A percentile compares a stretch with the other conserved stretches of the same genome.
Evolutionary conservation across 2,797 vertebrate species (phyloP).

Genomic region (Lepus oiostolus): DNA sequence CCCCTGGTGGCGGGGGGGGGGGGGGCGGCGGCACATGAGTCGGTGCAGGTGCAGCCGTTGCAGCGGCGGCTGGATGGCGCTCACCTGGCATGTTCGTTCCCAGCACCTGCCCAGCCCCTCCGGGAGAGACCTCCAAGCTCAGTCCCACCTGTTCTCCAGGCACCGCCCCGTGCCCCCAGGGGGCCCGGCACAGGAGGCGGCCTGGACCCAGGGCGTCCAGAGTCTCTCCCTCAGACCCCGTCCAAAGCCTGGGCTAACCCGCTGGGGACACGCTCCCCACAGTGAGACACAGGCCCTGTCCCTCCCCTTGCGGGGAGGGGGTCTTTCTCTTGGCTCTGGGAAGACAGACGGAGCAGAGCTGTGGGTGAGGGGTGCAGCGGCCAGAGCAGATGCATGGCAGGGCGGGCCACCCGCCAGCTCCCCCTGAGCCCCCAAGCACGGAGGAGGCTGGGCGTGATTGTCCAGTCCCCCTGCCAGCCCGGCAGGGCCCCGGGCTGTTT

Average conservation of each 20-base stretch:
- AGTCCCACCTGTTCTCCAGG: not conserved
- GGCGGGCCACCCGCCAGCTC: not conserved
- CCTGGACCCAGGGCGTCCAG: not conserved
- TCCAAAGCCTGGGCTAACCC: not conserved
- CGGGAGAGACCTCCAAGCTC: fast-evolving
- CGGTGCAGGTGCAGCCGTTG: no score
- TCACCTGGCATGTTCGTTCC: no score
- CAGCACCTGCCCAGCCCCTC: no score
- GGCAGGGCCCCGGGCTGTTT: not conserved
- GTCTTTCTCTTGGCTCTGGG: not conserved
- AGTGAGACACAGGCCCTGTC: not conserved
- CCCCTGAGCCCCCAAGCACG: not conserved
- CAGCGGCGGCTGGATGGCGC: no score
- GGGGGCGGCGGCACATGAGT: no score
- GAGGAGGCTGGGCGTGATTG: not conserved
- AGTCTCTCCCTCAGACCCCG: not conserved
- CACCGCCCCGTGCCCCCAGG: not conserved
- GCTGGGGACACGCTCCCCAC: not conserved
- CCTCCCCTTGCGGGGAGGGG: no score
- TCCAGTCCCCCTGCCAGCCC: no score
- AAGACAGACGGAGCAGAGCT: not conserved
- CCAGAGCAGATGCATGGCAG: not conserved
- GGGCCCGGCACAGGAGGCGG: not conserved
- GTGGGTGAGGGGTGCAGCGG: not conserved
- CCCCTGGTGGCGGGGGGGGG: no score